These are phyloP conservation scores for Squalus acanthias DNA, from an alignment of 2,797 vertebrate genomes.

Conservation along the genomic window DNA sequence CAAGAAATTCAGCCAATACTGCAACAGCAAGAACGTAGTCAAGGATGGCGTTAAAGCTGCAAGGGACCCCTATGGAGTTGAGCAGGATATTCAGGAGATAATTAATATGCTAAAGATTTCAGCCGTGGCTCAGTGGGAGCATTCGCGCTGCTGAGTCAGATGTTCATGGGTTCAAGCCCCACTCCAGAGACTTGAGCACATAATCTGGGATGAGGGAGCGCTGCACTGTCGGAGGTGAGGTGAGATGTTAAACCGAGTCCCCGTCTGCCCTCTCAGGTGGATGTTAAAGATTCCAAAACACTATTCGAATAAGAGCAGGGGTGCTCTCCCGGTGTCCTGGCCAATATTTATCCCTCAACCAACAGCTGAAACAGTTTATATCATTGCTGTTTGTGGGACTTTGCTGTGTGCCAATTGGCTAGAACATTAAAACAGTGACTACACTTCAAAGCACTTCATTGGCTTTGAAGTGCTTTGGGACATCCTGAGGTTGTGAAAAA, in stretches of 20 bases:
- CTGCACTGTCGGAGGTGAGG: background rate
- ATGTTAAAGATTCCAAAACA: background rate
- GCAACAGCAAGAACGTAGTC: background rate
- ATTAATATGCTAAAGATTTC: background rate
- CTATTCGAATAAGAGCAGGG: background rate
- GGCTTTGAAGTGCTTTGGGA: background rate
- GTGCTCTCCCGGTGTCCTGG: background rate
- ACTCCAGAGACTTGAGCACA: background rate
- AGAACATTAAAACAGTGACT: background rate
- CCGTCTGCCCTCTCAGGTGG: background rate
- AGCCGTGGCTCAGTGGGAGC: background rate
- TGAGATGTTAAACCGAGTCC: background rate
- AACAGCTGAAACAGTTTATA: background rate
- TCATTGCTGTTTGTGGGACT: background rate
- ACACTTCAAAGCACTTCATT: background rate
- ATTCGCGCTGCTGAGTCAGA: background rate
- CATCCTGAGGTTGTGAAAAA: background rate
- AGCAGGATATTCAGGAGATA: background rate
- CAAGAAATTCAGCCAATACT: background rate
- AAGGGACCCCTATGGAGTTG: background rate
- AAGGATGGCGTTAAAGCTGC: background rate
- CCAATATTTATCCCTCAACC: background rate
- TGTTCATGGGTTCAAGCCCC: background rate
- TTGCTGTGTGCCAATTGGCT: background rate
- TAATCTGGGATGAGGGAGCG: background rate